Conservation (phyloP, 2,113 vertebrate genomes). For the Gracilinanus agilis region DNA sequence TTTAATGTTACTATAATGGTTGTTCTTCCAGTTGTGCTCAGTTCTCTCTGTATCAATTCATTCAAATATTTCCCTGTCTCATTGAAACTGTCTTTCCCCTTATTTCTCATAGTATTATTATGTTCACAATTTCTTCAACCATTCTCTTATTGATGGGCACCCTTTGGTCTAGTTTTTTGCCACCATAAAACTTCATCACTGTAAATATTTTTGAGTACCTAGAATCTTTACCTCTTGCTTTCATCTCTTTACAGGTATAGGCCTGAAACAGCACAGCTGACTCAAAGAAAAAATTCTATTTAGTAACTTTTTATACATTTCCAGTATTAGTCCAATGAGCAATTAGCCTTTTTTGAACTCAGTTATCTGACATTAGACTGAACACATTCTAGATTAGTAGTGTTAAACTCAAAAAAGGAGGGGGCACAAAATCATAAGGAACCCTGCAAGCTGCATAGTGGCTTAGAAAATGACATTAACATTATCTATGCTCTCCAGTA, state of each 20-base stretch:
- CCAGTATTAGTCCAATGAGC: neutral
- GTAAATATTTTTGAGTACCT: neutral
- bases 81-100: neutral
- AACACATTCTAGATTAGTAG: neutral
- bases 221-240: neutral
- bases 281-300: neutral
- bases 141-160: neutral
- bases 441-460: neutral
- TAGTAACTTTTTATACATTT: neutral
- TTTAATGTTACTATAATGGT: neutral
- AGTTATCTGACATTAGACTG: neutral
- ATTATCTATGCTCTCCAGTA: neutral
- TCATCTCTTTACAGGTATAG: neutral
- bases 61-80: neutral
- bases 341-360: neutral
- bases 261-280: neutral
- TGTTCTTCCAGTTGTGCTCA: neutral
- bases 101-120: neutral
- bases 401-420: neutral
- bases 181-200: neutral
- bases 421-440: neutral
- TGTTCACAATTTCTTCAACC: neutral
- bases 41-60: neutral
- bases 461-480: neutral
- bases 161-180: neutral